A percentile compares a stretch with the other conserved stretches of the same genome.
These are phyloP conservation scores for Tetragnatha montana DNA, from an alignment of 2,888 invertebrate species.

Conservation along the genomic window DNA sequence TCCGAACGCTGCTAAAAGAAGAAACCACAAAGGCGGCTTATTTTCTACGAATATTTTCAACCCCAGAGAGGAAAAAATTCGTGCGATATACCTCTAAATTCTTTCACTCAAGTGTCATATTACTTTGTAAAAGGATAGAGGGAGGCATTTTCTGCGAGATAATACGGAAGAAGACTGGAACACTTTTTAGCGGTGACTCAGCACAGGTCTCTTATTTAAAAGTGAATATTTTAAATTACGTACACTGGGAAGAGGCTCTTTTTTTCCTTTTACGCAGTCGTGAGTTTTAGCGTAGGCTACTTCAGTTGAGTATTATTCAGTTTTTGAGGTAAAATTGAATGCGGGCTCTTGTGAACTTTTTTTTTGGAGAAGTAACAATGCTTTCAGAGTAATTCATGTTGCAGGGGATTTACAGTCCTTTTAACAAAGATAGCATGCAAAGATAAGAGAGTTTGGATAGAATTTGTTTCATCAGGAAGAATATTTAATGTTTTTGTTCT, in stretches of 20 bases:
- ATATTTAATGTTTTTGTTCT: too few relatives aligned
- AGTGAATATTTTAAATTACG: conserved; percentile 33
- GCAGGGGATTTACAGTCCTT: not conserved
- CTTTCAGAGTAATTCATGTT: not conserved
- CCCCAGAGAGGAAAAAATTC: conserved; percentile 16
- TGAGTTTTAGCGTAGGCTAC: not conserved
- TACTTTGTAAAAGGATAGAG: conserved; percentile 26
- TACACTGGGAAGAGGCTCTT: not conserved
- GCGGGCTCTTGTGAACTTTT: not conserved
- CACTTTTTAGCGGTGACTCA: conserved; percentile 29
- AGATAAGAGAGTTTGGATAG: too few relatives aligned
- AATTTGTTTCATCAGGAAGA: too few relatives aligned
- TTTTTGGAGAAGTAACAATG: not conserved
- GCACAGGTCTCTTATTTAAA: conserved; percentile 37
- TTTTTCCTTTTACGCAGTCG: not conserved
- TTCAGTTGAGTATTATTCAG: not conserved
- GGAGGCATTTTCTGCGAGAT: conserved; percentile 19
- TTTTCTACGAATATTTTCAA: conserved; percentile 29
- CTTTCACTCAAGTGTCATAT: conserved; percentile 56
- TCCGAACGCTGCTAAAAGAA: not conserved
- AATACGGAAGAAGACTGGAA: conserved; percentile 5
- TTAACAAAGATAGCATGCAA: too few relatives aligned
- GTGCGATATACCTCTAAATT: conserved; percentile 11
- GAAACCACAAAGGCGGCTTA: conserved; percentile 24
- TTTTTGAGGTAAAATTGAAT: not conserved